Evolutionary conservation across 2,113 vertebrate genomes (phyloP).

Genomic region (Macrotus californicus): DNA sequence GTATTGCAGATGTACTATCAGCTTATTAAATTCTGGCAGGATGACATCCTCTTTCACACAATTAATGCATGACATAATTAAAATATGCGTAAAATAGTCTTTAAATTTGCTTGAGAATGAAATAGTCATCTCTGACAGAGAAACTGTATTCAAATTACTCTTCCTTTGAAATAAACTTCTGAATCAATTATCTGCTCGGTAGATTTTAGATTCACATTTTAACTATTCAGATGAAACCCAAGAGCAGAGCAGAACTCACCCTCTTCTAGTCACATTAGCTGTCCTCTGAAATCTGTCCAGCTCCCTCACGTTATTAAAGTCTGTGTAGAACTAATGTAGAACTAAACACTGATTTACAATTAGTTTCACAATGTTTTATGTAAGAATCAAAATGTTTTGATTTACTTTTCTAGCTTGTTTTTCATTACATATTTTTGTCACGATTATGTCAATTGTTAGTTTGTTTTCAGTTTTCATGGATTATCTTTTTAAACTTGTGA

Average conservation of each 20-base stretch:
- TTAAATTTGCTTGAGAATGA: background rate
- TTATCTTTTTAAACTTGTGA: background rate
- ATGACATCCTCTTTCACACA: background rate
- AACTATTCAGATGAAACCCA: background rate
- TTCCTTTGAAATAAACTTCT: background rate
- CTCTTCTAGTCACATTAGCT: fast-evolving
- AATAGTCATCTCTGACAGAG: fast-evolving
- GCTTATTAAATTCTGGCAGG: background rate
- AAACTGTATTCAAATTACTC: background rate
- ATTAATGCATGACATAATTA: background rate
- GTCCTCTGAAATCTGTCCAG: background rate
- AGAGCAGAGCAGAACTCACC: fast-evolving
- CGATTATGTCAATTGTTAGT: background rate
- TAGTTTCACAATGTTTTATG: background rate
- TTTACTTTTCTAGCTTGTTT: background rate
- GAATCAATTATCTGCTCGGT: too few species aligned
- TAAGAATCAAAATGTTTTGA: background rate
- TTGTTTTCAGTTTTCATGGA: background rate
- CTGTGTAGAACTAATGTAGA: too few species aligned
- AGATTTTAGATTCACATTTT: background rate
- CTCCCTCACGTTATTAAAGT: background rate
- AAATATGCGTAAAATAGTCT: background rate
- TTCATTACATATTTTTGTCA: background rate
- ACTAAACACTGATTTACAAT: background rate
- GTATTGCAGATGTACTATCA: background rate